Evolutionary conservation across 2,888 invertebrate species (phyloP), one percentile per base, ranked within the genome.

Genomic region (Tinea trinotella): DNA sequence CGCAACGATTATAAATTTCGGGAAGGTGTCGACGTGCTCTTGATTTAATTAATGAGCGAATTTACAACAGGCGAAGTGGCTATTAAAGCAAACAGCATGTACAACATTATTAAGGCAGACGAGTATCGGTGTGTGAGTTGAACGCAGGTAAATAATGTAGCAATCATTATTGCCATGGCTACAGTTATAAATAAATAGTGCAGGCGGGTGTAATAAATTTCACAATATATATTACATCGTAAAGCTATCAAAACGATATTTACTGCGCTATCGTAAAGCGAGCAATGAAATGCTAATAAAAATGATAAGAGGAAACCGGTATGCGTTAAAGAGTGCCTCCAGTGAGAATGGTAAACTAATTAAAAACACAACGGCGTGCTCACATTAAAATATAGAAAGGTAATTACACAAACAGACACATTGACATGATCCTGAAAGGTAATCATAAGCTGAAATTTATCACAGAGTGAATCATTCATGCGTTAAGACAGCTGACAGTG

Each of bases 371-470:
- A 40, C 13, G 40, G 4, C 4, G 17, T 15, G 15, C 30, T 10
- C 1, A 22, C 22, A 19, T 71, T 72, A 69, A 68, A 71, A 74
- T 70, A 71, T 70, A 73, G 70, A 74, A 68, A 64, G 67, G 74
- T 80, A 81, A 83, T 83, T 81, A 82, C 79, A 76, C 76, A 80
- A 80, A 81, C 80, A 77, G 81, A 82, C 82, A 76, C 73, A 80
- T 81, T 80, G 84, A 83, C 80, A 73, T 71, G 72, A 67, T 78
- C 76, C 77, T 82, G 82, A 83, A 82, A 84, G 83, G 82, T 84
- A 84, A 85, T 85, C 84, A 85, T 82, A 82, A 84, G 82, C 83
- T 82, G 74, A 76, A 83, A 84, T 85, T 85, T 84, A 85, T 85
- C 83, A 81, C 74, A 73, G 72, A 82, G 83, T 84, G 84, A 85